Conservation (phyloP, 2,888 invertebrate species). For the Andrena minutula region DNA sequence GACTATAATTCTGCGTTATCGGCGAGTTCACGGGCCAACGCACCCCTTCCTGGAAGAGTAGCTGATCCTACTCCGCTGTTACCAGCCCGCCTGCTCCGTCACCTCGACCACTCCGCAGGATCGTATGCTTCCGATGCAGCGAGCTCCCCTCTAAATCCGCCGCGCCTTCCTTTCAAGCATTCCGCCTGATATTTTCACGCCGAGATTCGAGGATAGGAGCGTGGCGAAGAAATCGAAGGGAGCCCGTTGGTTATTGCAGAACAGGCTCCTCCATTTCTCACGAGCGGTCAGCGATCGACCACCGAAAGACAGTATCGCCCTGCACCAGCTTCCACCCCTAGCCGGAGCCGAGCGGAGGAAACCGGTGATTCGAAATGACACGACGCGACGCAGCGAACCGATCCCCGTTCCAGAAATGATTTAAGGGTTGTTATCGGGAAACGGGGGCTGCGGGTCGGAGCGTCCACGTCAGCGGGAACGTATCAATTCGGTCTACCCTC, state of each 20-base stretch:
- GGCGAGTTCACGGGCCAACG: conserved; percentile 83
- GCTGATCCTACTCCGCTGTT: conserved; percentile 46
- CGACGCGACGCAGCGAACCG: conserved; percentile 4
- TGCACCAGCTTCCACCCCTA: background rate
- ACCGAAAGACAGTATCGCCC: conserved; percentile 5
- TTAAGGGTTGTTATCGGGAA: conserved; percentile 78
- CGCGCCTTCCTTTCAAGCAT: too few species aligned
- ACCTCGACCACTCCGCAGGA: conserved; percentile 16
- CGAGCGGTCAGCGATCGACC: background rate
- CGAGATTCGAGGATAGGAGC: background rate
- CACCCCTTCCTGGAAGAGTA: conserved; percentile 73
- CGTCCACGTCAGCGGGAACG: conserved; percentile 75
- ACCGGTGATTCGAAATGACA: conserved; percentile 24
- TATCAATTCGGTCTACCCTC: conserved; percentile 71
- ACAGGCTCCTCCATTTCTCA: background rate
- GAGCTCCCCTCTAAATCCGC: background rate
- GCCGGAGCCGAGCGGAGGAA: conserved; percentile 8
- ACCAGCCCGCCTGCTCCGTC: conserved; percentile 30
- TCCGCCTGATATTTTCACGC: background rate
- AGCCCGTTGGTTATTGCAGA: too few species aligned
- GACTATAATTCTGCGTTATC: conserved; percentile 84
- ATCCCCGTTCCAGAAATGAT: conserved; percentile 70
- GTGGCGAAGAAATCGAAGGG: too few species aligned
- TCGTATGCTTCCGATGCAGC: conserved; percentile 5
- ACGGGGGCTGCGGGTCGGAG: conserved; percentile 66